Conservation (phyloP, 2,797 vertebrate species). For the Malurus splendens region DNA sequence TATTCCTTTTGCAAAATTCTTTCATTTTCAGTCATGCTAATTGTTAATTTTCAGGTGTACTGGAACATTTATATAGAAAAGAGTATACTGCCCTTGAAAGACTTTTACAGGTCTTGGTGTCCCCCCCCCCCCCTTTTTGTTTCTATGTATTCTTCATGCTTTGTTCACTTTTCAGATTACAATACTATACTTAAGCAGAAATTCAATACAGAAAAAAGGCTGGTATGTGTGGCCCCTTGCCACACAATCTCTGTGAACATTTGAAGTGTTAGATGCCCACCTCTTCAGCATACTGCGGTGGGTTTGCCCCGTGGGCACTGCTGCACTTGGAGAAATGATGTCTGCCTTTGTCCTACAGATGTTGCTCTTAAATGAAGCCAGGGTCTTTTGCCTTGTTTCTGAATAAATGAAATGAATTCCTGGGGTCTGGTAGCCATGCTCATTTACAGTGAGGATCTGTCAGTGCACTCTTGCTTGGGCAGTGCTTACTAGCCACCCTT, state of each 20-base stretch:
- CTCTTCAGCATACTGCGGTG: background rate
- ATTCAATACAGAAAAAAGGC: background rate
- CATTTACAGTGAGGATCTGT: background rate
- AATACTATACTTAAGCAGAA: background rate
- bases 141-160: background rate
- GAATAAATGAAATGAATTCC: background rate
- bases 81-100: background rate
- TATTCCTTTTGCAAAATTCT: background rate
- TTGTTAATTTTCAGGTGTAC: background rate
- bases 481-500: background rate
- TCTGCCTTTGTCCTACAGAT: background rate
- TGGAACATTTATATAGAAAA: background rate
- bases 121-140: background rate
- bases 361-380: background rate
- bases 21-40: background rate
- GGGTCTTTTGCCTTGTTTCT: background rate
- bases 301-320: background rate
- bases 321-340: background rate
- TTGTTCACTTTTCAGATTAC: background rate
- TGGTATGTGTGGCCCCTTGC: background rate
- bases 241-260: background rate
- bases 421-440: background rate
- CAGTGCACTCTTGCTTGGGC: background rate
- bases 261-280: background rate
- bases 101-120: background rate